These are phyloP conservation scores for Pagrus major DNA, from an alignment of 2,113 vertebrate species.

Conservation along the genomic window DNA sequence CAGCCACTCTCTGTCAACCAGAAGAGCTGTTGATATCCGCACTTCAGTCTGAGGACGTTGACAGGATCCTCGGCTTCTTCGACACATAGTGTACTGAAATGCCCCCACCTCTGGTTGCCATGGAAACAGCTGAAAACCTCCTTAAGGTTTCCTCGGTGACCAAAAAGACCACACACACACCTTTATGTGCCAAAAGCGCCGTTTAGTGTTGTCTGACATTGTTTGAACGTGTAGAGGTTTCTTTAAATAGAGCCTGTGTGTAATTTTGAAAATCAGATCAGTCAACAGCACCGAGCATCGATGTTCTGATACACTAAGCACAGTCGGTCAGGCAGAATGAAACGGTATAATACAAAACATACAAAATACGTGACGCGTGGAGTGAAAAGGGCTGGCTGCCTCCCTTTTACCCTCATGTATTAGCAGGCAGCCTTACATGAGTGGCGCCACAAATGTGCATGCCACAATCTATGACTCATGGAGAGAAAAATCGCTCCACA, in stretches of 20 bases:
- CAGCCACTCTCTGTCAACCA: not conserved
- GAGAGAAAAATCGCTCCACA: constrained; percentile 52
- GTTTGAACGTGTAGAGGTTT: not conserved
- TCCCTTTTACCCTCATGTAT: constrained; percentile 25
- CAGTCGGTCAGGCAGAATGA: not conserved
- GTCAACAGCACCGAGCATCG: too few species aligned
- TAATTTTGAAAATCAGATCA: not conserved
- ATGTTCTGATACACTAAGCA: not conserved
- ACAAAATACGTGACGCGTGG: constrained; percentile 4
- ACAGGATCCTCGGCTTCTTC: not conserved
- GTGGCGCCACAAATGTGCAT: constrained; percentile 59
- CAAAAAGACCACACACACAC: constrained; percentile 30
- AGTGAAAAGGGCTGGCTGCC: not conserved
- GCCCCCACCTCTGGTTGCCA: constrained; percentile 67
- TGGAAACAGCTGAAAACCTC: constrained; percentile 69
- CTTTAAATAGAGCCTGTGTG: not conserved
- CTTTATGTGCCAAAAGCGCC: not conserved
- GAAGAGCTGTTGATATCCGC: not conserved
- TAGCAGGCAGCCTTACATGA: constrained; percentile 32
- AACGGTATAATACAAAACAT: not conserved
- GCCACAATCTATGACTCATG: constrained; percentile 69
- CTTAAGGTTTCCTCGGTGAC: constrained; percentile 63
- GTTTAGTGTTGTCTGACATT: not conserved
- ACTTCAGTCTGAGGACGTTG: not conserved
- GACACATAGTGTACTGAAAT: constrained; percentile 54